A percentile compares a stretch with the other conserved stretches of the same genome.
Evolutionary conservation across 1,140 invertebrate species (phyloP).

Genomic region (Ridgeia piscesae): DNA sequence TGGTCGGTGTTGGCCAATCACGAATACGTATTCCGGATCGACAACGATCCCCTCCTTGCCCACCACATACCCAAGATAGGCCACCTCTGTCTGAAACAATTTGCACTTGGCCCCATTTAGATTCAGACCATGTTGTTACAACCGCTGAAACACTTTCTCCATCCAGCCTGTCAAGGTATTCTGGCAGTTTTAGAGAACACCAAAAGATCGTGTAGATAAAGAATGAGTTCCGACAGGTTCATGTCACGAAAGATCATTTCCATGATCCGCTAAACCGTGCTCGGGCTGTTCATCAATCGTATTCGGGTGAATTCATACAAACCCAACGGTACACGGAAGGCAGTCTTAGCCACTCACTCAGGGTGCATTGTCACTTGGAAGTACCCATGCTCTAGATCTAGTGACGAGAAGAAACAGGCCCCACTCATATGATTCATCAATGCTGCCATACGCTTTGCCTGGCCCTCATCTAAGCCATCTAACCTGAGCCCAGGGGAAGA

Average conservation of each 20-base stretch:
- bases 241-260: neutral
- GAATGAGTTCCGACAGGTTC: neutral
- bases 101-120: too few relatives aligned
- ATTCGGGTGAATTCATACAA: neutral
- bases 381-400: too few relatives aligned
- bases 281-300: neutral
- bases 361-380: too few relatives aligned
- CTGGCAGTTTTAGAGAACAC: neutral
- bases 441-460: neutral
- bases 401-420: too few relatives aligned
- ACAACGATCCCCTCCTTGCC: neutral
- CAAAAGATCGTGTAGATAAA: too few relatives aligned
- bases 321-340: too few relatives aligned
- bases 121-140: neutral
- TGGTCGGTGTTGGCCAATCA: neutral
- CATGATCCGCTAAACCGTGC: neutral
- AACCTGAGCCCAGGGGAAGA: neutral
- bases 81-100: conserved; percentile 13
- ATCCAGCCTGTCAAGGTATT: neutral
- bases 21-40: neutral
- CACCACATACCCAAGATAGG: conserved; percentile 21
- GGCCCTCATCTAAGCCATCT: neutral
- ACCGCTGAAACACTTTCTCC: neutral
- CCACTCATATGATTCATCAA: too few relatives aligned
- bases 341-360: too few relatives aligned